phyloP scores from a whole-genome alignment of 2,113 vertebrate species.

The Heliornis fulica region DNA sequence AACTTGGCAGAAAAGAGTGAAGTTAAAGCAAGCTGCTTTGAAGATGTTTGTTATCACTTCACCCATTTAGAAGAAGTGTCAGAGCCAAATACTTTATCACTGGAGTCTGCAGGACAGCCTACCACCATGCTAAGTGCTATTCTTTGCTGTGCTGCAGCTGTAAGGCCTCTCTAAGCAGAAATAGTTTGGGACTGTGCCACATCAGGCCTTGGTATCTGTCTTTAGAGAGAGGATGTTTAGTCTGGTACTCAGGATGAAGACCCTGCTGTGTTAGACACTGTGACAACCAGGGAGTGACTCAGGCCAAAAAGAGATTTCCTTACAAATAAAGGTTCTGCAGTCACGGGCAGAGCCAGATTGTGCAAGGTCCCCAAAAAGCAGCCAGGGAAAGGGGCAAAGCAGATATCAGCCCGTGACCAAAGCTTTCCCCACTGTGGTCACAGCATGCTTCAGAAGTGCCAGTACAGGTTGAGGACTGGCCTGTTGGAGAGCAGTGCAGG shows the following conservation, averaged over 20 bases:
- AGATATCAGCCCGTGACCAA: not conserved
- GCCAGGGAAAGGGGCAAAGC: not conserved
- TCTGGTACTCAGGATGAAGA: not conserved
- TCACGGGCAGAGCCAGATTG: fast-evolving
- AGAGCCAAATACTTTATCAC: not conserved
- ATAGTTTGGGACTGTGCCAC: not conserved
- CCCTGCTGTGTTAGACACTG: not conserved
- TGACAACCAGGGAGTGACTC: not conserved
- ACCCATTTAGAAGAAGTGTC: not conserved
- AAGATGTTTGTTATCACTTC: not conserved
- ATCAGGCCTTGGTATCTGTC: not conserved
- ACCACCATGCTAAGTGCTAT: not conserved
- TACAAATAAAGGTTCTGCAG: not conserved
- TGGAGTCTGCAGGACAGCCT: not conserved
- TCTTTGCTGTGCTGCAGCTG: not conserved
- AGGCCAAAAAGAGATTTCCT: not conserved
- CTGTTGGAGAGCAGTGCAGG: no score
- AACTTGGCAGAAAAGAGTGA: not conserved
- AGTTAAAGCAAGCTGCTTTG: not conserved
- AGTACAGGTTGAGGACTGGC: no score
- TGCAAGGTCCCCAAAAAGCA: not conserved
- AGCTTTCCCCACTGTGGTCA: not conserved
- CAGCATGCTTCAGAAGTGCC: not conserved
- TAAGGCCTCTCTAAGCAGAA: not conserved
- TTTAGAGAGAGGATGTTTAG: not conserved